Evolutionary conservation across 2,888 invertebrate genomes (phyloP).

Genomic region (Cerceris rybyensis): DNA sequence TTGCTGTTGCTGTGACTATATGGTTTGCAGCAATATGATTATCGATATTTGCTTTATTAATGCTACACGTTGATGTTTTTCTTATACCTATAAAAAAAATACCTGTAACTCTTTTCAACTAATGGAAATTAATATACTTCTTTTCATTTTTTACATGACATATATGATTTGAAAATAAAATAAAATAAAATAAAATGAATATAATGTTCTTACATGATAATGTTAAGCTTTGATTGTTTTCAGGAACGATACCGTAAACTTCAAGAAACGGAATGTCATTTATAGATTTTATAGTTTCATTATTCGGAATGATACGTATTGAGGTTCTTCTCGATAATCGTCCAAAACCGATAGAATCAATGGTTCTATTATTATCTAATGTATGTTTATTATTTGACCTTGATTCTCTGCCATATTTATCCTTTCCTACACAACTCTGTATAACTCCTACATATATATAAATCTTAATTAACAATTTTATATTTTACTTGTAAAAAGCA

Average conservation of each 20-base stretch:
- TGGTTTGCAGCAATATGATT: constrained; percentile 8
- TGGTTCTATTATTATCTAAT: constrained; percentile 16
- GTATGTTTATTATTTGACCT: constrained; percentile 23
- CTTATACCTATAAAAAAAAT: constrained; percentile 30
- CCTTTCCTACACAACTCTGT: constrained; percentile 67
- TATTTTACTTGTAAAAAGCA: background rate
- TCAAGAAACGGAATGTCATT: constrained; percentile 70
- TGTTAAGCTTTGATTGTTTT: constrained; percentile 50
- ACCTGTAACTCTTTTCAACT: background rate
- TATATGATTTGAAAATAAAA: constrained; percentile 1
- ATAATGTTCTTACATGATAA: constrained; percentile 43
- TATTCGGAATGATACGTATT: constrained; percentile 72
- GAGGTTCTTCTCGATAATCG: constrained; percentile 66
- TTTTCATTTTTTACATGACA: background rate
- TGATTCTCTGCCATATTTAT: constrained; percentile 51
- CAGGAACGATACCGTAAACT: constrained; percentile 71
- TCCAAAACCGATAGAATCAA: constrained; percentile 35
- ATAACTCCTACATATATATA: constrained; percentile 62
- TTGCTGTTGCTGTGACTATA: constrained; percentile 75
- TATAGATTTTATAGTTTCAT: constrained; percentile 53
- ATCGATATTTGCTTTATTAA: constrained; percentile 26
- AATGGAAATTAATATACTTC: background rate
- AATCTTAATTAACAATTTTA: constrained; percentile 78
- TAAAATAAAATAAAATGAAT: background rate
- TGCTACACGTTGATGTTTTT: constrained; percentile 46